Base-by-base conservation (phyloP, 2,113 vertebrate species). In the Marcusenius ussheri region DNA sequence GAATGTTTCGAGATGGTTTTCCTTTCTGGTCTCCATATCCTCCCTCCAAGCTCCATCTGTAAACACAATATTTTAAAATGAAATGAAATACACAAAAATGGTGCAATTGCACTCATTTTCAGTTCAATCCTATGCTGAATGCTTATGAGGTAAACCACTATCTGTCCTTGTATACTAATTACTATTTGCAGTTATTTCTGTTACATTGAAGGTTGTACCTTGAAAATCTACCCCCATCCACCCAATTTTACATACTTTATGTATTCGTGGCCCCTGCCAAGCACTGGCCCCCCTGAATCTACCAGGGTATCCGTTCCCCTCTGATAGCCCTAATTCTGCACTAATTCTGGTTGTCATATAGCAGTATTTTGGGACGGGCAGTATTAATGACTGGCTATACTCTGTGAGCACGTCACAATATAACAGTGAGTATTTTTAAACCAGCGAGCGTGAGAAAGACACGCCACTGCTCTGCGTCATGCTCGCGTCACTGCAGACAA, bases 371-470 rank as follows among this genome's bases (percentile, higher is more conserved):
- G n/a, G 42, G 47, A 45, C 8, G 4, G 45, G 35, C 80, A 83
- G 35, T 24, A 83, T 45, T 24, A 10, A 46, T 45, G 39, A 9
- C 80, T 9, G 17, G 87, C 53, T 47, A 15, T 70, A 27, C 47
- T 6, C 46, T 53, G 42, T 11, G 45, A 66, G 87, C 77, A 84
- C 88, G 87, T 89, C 90, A 91, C 6, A 24, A n/a, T 49, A 85
- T 91, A 83, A 93, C 91, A 93, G 77, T 77, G 9, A 1, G 90
- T 94, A 95, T 95, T 94, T 94, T 94, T 93, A 91, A 51, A 94
- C 53, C 47, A 94, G 94, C 90, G 91, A 94, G 91, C 31, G 39
- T 84, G 91, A 89, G 88, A 92, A 92, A 89, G 47, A 83, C 88
- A 88, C 90, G 66, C 88, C 86, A 89, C 89, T 90, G 66, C 91